These are phyloP conservation scores for Gymnorhina tibicen DNA, from an alignment of 2,113 vertebrate genomes.

Conservation along the genomic window DNA sequence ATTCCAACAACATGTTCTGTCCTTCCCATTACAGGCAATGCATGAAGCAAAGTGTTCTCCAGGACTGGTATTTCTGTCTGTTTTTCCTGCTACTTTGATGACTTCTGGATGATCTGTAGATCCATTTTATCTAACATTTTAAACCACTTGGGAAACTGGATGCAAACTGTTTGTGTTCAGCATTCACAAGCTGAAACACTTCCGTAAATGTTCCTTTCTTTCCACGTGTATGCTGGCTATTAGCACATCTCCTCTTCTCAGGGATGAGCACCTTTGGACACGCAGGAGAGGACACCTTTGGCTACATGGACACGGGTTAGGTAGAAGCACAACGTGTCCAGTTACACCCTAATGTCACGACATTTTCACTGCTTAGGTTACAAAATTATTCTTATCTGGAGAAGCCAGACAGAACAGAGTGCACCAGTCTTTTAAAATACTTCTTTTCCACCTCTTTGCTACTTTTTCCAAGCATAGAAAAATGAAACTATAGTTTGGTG, in stretches of 20 bases:
- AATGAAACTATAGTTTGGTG: background rate
- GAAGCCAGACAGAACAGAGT: background rate
- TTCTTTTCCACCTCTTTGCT: background rate
- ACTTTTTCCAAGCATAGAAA: background rate
- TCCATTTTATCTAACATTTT: background rate
- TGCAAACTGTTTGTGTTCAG: background rate
- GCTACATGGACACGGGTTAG: accelerated
- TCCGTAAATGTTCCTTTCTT: background rate
- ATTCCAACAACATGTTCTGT: background rate
- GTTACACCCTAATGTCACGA: background rate
- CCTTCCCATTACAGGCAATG: background rate
- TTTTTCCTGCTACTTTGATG: background rate
- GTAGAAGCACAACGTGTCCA: background rate
- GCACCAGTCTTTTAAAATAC: background rate
- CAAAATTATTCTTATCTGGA: background rate
- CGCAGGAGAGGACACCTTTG: background rate
- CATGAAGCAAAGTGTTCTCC: accelerated
- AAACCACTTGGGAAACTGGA: background rate
- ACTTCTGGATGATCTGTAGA: background rate
- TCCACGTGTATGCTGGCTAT: accelerated
- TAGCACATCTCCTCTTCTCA: background rate
- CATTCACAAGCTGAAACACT: background rate
- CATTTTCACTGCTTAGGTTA: background rate
- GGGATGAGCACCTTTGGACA: background rate
- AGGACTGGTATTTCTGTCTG: background rate